Base-by-base conservation (phyloP, 2,888 invertebrate species). In the Crematogaster levior region DNA sequence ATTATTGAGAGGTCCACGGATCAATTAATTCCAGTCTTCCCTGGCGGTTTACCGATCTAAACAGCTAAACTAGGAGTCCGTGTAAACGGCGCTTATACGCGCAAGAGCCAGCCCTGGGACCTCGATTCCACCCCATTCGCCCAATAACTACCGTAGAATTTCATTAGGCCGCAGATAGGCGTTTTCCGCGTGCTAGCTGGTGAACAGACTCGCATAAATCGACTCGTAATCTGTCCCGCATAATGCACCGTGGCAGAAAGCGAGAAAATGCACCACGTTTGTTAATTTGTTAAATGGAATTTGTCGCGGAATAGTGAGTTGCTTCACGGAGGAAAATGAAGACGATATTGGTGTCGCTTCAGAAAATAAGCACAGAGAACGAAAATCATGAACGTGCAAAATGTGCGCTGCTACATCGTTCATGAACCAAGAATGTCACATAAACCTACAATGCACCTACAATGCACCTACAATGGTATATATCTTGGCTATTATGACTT, bases 81-180 rank as follows among this genome's bases (percentile, higher is more conserved):
- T 43, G 53, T 60, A 70, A 79, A 84, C 27, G 66, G 61, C 77
- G 82, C 53, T 82, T 65, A 81, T 66, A 68, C 68, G 70, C 58
- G 70, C 30, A 24, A 12, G 56, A 30, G 18, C 27, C 58, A 21
- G n/a, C 61, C 21, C 58, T 6, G 21, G n/a, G 63, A 6, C 56
- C 40, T 40, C 70, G 53, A 75, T 82, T 74, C 60, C 24, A 81
- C 34, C 68, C 63, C 74, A 81, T 82, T 81, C 79, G 81, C 30
- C 81, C 65, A 70, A 70, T 82, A 74, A 80, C 70, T 81, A 70
- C 73, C 81, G 80, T 83, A 84, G 83, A 86, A 89, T 86, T 87
- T 86, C 87, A 89, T 87, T 84, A 86, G 15, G 82, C 43, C 60
- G 74, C 58, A 61, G 75, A 70, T 12, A 68, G 56, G 68, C 82